Evolutionary conservation across 2,888 invertebrate species (phyloP), one percentile per base, ranked within the genome.

Genomic region (Scaptomyza caliginosa): DNA sequence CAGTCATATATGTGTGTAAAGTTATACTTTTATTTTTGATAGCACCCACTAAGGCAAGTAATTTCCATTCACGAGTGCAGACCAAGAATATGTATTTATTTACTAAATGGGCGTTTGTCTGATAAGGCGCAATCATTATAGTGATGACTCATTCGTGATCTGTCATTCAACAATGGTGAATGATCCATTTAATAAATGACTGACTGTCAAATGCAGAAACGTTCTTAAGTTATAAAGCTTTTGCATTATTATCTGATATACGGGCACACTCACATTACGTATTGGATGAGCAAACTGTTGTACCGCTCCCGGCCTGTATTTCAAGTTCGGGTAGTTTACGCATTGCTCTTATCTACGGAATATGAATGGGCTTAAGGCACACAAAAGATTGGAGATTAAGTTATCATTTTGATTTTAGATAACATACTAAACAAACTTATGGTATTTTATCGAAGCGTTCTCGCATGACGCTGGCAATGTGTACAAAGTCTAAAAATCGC

Each of bases 101-200:
- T 46, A 43, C 43, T 49, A 28, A 23, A 42, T 45, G 52, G 23
- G 23, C 51, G 7, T 52, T 52, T 46, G 11, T 7, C 51, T 63
- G 75, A 74, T 72, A 69, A 74, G 21, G 52, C 24, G 7, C 16
- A 34, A 23, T 45, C 30, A n/a, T 21, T 16, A 23, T 5, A 16
- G 21, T 5, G 2, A 39, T 71, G 71, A 71, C 16, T 74, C 71
- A 74, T 36, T 3, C 24, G 32, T 11, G 30, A 42, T 48, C 36
- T 36, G 36, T 17, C 11, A 8, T 2, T 8, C 19, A 5, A 6
- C 43, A 8, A 10, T 3, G 11, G 7, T 17, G 6, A 54, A 49
- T 66, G 55, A 26, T 19, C 40, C 13, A 23, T 28, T 19, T n/a
- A 57, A 39, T 10, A 13, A 8, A 26, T 48, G 23, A 40, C 34